A percentile compares a stretch with the other conserved stretches of the same genome.
phyloP scores from a whole-genome alignment of 92 coral and sea anemone species.

The Siderastrea siderea region DNA sequence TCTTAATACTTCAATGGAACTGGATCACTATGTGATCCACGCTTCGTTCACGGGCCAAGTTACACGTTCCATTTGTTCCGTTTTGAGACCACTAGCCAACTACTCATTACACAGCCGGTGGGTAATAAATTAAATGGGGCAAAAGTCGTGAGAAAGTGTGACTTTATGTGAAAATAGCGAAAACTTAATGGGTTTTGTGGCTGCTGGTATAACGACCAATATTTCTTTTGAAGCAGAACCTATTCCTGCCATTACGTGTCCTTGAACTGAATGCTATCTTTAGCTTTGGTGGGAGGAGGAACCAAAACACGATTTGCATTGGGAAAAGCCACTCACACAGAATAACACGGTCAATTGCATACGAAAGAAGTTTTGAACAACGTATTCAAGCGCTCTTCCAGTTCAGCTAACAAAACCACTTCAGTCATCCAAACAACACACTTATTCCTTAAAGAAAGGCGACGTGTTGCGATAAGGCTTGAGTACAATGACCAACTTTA shows the following conservation, averaged over 20 bases:
- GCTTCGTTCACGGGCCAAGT: not conserved
- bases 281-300: not conserved
- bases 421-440: slow-evolving; percentile 19
- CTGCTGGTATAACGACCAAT: not conserved
- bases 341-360: slow-evolving; percentile 24
- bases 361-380: slow-evolving; percentile 16
- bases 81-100: slow-evolving; percentile 15
- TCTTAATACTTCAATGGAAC: not conserved
- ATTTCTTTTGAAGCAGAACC: too few species aligned
- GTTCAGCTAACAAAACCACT: slow-evolving; percentile 21
- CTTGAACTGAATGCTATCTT: not conserved
- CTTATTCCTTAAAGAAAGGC: not conserved
- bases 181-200: not conserved
- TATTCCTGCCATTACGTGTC: not conserved
- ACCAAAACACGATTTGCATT: not conserved
- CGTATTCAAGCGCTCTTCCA: slow-evolving; percentile 17
- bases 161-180: not conserved
- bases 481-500: not conserved
- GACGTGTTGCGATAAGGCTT: not conserved
- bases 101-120: slow-evolving; percentile 34
- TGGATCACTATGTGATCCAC: not conserved
- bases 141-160: slow-evolving; percentile 5
- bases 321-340: not conserved
- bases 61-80: not conserved
- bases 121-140: not conserved